These are phyloP conservation scores for Harpalus rufipes DNA, from an alignment of 2,888 invertebrate genomes.

Conservation along the genomic window DNA sequence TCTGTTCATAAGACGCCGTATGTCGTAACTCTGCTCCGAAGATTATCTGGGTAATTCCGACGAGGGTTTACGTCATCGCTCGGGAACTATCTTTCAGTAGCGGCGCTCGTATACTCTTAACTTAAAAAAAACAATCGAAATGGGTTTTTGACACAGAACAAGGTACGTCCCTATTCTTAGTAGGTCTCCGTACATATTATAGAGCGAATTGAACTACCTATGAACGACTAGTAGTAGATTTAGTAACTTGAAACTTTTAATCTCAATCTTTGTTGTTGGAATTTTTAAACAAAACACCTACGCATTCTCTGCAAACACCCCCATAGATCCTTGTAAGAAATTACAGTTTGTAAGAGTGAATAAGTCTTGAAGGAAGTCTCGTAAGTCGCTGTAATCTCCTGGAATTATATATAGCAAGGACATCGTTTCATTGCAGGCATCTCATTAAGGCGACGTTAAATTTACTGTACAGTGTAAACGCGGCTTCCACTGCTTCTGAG, in stretches of 20 bases:
- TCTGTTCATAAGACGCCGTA: too few species aligned
- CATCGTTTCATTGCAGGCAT: conserved; percentile 62
- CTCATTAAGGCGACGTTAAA: conserved; percentile 61
- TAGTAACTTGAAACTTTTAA: neutral
- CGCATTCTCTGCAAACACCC: neutral
- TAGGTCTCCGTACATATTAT: too few species aligned
- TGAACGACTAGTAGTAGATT: too few species aligned
- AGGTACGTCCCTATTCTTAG: too few species aligned
- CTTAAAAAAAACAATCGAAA: too few species aligned
- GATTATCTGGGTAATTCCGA: too few species aligned
- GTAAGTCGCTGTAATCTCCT: conserved; percentile 22
- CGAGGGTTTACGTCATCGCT: too few species aligned
- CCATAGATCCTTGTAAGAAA: neutral
- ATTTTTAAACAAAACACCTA: neutral
- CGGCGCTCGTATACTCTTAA: too few species aligned
- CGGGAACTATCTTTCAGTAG: too few species aligned
- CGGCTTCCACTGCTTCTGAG: neutral
- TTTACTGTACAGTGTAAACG: conserved; percentile 54
- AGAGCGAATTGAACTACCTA: too few species aligned
- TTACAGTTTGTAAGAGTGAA: neutral
- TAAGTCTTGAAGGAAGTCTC: neutral
- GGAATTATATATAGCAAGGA: conserved; percentile 52
- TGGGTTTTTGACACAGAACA: too few species aligned
- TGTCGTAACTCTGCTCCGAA: too few species aligned
- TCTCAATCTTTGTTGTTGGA: neutral